These are phyloP conservation scores for Ariolimax columbianus DNA, from an alignment of 2,888 invertebrate species.

Conservation along the genomic window DNA sequence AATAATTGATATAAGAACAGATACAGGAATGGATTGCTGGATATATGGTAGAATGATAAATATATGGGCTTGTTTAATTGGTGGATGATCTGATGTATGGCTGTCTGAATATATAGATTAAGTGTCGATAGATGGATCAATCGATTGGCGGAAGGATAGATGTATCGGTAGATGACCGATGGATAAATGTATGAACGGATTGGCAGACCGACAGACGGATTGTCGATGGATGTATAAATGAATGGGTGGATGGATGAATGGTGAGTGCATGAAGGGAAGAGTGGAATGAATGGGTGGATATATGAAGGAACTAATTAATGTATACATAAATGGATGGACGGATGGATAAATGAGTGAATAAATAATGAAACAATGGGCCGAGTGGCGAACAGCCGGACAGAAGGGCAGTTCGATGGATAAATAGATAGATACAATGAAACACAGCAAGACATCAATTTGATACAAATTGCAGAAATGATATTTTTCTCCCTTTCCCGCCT, in stretches of 20 bases:
- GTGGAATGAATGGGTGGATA: neutral
- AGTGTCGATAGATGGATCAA: no score
- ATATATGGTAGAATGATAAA: no score
- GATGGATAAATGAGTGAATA: no score
- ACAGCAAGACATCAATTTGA: slow-evolving; percentile 3
- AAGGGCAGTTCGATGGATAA: neutral
- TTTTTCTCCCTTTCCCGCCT: neutral
- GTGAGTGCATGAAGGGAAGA: neutral
- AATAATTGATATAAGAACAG: no score
- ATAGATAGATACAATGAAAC: neutral
- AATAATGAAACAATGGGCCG: no score
- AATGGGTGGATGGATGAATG: neutral
- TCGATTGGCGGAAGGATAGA: neutral
- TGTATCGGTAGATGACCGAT: neutral
- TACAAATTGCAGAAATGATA: neutral
- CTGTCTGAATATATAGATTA: no score
- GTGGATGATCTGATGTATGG: no score
- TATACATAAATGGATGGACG: no score
- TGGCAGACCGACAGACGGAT: no score
- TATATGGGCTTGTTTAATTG: no score
- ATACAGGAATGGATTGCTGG: no score
- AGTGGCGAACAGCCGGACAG: neutral
- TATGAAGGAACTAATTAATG: neutral
- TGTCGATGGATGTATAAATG: no score
- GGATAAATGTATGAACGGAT: neutral